phyloP scores from a whole-genome alignment of 2,113 vertebrate genomes.

The Xenopus tropicalis region UCB_Xtro_10.0 CM004450.2:9780001-9780500 shows the following conservation, averaged over 20 bases:
- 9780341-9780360: constrained; percentile 61
- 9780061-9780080: no score
- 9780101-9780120: no score
- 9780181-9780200: constrained; percentile 54
- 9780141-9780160: no score
- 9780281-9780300: constrained; percentile 52
- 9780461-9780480: no score
- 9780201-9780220: constrained; percentile 54
- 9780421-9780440: no score
- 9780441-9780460: no score
- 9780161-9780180: no score
- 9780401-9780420: neutral
- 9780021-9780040: no score
- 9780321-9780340: constrained; percentile 59
- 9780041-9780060: no score
- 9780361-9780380: constrained; percentile 66
- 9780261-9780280: constrained; percentile 60
- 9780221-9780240: constrained; percentile 60
- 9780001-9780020: neutral
- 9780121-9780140: no score
- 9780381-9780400: neutral
- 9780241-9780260: constrained; percentile 61
- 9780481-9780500: no score
- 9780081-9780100: no score
- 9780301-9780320: constrained; percentile 49